Evolutionary conservation across 1,140 invertebrate genomes (phyloP), one percentile per base, ranked within the genome.

Genomic region (Drosophila malerkotliana): DNA sequence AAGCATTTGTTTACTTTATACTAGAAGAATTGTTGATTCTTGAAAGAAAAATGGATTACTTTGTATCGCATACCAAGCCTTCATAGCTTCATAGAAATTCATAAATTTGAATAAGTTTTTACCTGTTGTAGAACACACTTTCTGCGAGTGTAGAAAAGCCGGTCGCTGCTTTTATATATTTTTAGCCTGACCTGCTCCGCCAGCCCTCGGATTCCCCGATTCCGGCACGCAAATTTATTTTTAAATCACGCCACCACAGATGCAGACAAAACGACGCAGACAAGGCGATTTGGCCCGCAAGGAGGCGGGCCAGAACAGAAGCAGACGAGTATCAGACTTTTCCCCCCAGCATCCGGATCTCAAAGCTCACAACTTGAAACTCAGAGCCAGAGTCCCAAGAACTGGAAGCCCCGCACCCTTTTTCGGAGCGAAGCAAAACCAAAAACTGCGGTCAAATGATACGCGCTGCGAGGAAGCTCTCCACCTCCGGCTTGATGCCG

Each of bases 141-240:
- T 30, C 21, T 30, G 49, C 12, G 10, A 62, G 59, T 62, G 59
- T 44, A 54, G 32, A 8, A 30, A 53, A 53, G 49, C 39, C 59
- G 62, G 45, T 51, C 45, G 73, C 47, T 39, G 76, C 64, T 71
- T 64, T 83, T 69, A 81, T 44, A 4, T 85, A 84, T 85, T 80
- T 87, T 85, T 84, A 85, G 81, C 66, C 56, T 52, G 67, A 58
- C 64, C 63, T 51, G 55, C 49, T 60, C 52, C 34, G n/a, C 9
- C 45, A n/a, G 48, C 32, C 54, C 72, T 45, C 21, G 47, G 49
- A 37, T 64, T n/a, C 53, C 37, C 21, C 52, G 54, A 37, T 64
- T n/a, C 53, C 37, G 21, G 39, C 69, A 81, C 68, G 77, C 81
- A 77, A 84, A 84, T 80, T 82, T 84, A 84, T 84, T 84, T 84